Conservation (phyloP, 2,797 vertebrate species). For the Acipenser ruthenus region DNA sequence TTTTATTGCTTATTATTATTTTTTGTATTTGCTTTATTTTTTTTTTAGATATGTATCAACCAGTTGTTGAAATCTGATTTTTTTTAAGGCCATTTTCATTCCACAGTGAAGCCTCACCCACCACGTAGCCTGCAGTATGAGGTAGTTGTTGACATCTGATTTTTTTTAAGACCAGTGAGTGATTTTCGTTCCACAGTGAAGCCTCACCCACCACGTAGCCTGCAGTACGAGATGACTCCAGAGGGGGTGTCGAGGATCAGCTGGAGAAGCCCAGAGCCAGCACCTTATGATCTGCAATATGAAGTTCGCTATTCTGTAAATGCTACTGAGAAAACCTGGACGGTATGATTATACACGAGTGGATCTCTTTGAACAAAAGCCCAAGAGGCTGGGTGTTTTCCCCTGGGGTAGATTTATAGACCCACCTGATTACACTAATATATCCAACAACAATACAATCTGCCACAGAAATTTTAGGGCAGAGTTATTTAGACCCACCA, state of each 20-base stretch:
- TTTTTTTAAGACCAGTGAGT: too few relatives aligned
- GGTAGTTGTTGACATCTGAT: background rate
- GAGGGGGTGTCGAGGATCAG: constrained; percentile 61
- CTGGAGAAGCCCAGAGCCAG: constrained; percentile 53
- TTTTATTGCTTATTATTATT: too few relatives aligned
- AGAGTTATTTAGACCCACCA: too few relatives aligned
- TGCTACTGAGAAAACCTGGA: constrained; percentile 36
- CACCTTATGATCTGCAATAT: constrained; percentile 48
- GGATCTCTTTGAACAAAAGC: too few relatives aligned
- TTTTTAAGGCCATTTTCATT: background rate
- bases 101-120: constrained; percentile 68
- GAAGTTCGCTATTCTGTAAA: constrained; percentile 66
- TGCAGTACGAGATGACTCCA: constrained; percentile 64
- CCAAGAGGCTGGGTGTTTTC: too few relatives aligned
- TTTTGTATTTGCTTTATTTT: too few relatives aligned
- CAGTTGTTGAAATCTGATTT: too few relatives aligned
- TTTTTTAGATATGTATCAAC: too few relatives aligned
- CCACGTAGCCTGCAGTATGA: constrained; percentile 64
- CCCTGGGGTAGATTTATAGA: too few relatives aligned
- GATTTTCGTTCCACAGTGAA: constrained; percentile 52
- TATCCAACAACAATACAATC: too few relatives aligned
- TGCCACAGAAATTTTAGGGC: too few relatives aligned
- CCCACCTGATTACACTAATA: too few relatives aligned
- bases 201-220: constrained; percentile 64
- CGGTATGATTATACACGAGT: constrained; percentile 34